Percentiles rank a stretch among this genome's conserved stretches.
Conservation (phyloP, 2,888 invertebrate genomes). For the Drosophila macrospina region DNA sequence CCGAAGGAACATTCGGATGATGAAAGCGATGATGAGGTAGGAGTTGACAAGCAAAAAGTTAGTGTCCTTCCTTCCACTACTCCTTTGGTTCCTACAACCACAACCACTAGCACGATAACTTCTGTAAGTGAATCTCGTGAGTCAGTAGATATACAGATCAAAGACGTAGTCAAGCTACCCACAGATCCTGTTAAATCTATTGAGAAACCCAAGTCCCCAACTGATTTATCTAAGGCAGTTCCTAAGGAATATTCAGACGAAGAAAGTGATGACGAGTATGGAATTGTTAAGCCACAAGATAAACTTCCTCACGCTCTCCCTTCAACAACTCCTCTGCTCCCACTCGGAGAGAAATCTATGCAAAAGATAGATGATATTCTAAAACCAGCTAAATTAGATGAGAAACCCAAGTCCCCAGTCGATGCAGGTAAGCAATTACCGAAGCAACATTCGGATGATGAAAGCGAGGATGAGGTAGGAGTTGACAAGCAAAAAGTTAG, state of each 20-base stretch:
- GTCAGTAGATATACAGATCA: conserved; percentile 2
- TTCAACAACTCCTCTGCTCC: not conserved
- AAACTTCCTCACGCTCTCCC: conserved; percentile 10
- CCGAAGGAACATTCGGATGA: conserved; percentile 21
- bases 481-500: conserved; percentile 5
- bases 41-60: conserved; percentile 4
- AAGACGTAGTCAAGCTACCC: not conserved
- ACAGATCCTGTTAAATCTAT: conserved; percentile 2
- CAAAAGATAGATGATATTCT: conserved; percentile 12
- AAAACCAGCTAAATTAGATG: conserved; percentile 2
- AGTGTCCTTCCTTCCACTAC: not conserved
- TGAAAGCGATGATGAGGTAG: conserved; percentile 9
- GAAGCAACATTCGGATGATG: conserved; percentile 13
- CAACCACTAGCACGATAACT: not conserved
- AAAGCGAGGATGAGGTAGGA: conserved; percentile 12
- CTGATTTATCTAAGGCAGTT: conserved; percentile 4
- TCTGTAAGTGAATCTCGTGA: conserved; percentile 13
- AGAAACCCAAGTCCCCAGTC: conserved; percentile 3
- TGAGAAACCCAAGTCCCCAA: conserved; percentile 22
- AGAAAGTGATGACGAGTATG: conserved; percentile 21
- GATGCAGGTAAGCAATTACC: conserved; percentile 8
- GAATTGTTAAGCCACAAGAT: conserved; percentile 11
- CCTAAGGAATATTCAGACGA: conserved; percentile 13
- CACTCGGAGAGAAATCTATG: conserved; percentile 15
- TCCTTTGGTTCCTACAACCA: not conserved